Percentiles rank a stretch among this genome's conserved stretches.
Conservation (phyloP, 2,888 invertebrate species). For the Ceramica pisi region DNA sequence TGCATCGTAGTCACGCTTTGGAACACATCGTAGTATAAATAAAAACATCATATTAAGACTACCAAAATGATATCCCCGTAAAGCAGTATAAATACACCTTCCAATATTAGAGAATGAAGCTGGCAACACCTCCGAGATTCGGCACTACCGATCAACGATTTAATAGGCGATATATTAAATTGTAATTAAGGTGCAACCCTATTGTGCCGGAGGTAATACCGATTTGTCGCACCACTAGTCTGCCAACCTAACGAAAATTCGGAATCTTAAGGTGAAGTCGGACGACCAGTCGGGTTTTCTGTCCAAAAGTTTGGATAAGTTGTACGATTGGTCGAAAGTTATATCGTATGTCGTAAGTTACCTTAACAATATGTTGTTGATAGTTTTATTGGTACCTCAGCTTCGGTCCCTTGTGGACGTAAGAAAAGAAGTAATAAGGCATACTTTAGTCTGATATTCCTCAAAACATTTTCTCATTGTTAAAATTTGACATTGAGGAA, state of each 20-base stretch:
- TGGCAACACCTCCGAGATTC: constrained; percentile 73
- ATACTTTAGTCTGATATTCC: neutral
- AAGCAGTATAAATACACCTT: constrained; percentile 35
- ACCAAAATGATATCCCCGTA: constrained; percentile 14
- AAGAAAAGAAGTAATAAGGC: constrained; percentile 23
- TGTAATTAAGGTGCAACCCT: constrained; percentile 87
- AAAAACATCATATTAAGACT: neutral
- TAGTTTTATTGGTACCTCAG: constrained; percentile 67
- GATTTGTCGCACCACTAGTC: constrained; percentile 69
- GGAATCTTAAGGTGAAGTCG: constrained; percentile 17
- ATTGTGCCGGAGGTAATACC: constrained; percentile 66
- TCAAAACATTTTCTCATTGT: neutral
- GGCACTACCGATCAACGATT: constrained; percentile 84
- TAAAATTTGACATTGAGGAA: neutral
- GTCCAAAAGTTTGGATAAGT: constrained; percentile 16
- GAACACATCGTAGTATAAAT: neutral
- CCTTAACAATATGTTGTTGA: constrained; percentile 67
- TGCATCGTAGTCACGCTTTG: constrained; percentile 38
- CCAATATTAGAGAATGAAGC: constrained; percentile 60
- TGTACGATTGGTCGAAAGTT: constrained; percentile 45
- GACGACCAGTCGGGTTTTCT: constrained; percentile 19
- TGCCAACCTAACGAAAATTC: constrained; percentile 31
- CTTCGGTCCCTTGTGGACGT: constrained; percentile 24
- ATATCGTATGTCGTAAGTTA: constrained; percentile 50
- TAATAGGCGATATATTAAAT: constrained; percentile 90